Evolutionary conservation across 2,888 invertebrate genomes (phyloP).

Genomic region (Cerceris rybyensis): DNA sequence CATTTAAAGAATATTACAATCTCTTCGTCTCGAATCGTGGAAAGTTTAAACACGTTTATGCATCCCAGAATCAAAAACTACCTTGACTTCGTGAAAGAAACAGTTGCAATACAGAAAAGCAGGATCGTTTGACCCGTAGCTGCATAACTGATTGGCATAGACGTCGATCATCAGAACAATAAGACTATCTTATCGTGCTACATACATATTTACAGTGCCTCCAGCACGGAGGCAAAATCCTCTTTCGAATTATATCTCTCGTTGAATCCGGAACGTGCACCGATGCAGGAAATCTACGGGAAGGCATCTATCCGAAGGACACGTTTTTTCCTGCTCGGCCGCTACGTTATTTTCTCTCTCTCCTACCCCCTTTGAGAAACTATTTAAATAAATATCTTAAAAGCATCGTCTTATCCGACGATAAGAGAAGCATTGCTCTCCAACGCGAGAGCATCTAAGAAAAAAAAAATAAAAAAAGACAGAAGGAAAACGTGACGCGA

Average conservation of each 20-base stretch:
- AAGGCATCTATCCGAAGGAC: constrained; percentile 50
- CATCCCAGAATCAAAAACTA: neutral
- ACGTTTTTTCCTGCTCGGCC: constrained; percentile 20
- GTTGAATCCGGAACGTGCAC: constrained; percentile 71
- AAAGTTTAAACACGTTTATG: neutral
- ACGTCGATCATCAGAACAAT: constrained; percentile 80
- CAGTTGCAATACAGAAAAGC: constrained; percentile 21
- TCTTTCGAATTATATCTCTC: constrained; percentile 55
- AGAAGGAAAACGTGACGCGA: constrained; percentile 4
- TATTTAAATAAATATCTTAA: constrained; percentile 54
- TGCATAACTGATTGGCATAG: constrained; percentile 75
- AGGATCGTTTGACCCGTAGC: constrained; percentile 65
- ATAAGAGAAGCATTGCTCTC: constrained; percentile 16
- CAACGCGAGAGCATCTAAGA: neutral
- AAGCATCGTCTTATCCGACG: constrained; percentile 10
- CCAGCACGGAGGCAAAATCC: constrained; percentile 59
- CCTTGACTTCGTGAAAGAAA: constrained; percentile 7
- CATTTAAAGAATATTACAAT: neutral
- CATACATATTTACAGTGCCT: constrained; percentile 81
- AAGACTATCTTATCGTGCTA: constrained; percentile 80
- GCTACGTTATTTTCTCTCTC: constrained; percentile 8
- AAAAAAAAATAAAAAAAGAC: neutral
- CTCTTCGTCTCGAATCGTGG: neutral
- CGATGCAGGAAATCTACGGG: constrained; percentile 56
- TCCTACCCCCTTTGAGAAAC: constrained; percentile 16